Percentiles rank a stretch among this genome's conserved stretches.
phyloP scores from a whole-genome alignment of 2,888 invertebrate genomes.

The Julus scandinavius region DNA sequence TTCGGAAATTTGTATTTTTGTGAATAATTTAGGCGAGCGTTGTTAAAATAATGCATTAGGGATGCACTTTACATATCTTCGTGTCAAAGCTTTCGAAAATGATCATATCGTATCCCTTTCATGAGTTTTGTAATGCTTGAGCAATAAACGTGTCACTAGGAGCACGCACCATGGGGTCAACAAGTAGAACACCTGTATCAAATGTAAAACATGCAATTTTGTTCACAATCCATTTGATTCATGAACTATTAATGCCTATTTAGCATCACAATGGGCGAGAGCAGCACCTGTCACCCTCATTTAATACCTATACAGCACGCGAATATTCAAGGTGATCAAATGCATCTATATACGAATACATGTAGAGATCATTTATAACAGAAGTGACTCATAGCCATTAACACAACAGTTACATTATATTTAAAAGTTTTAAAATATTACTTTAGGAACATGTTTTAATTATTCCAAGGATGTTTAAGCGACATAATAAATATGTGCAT shows the following conservation, averaged over 20 bases:
- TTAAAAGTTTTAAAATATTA: too few species aligned
- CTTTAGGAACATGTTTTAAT: too few species aligned
- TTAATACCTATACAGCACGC: background rate
- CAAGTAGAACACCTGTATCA: background rate
- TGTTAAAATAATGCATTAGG: too few species aligned
- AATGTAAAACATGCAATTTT: constrained; percentile 3
- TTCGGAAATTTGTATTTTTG: too few species aligned
- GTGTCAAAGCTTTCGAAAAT: background rate
- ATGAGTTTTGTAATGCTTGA: background rate
- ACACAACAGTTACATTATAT: too few species aligned
- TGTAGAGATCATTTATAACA: background rate
- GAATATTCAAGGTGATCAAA: background rate
- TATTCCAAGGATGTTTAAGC: too few species aligned
- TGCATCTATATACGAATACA: background rate
- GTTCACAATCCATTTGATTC: constrained; percentile 6
- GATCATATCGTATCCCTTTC: background rate
- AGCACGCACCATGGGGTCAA: background rate
- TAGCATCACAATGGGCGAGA: background rate
- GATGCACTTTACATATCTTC: too few species aligned
- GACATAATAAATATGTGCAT: too few species aligned
- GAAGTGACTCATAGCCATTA: too few species aligned
- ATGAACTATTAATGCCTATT: background rate
- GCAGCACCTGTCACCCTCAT: background rate
- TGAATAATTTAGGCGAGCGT: too few species aligned
- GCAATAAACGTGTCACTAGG: background rate